Evolutionary conservation across 2,113 vertebrate species (phyloP).

Genomic region (Megaptera novaeangliae): DNA sequence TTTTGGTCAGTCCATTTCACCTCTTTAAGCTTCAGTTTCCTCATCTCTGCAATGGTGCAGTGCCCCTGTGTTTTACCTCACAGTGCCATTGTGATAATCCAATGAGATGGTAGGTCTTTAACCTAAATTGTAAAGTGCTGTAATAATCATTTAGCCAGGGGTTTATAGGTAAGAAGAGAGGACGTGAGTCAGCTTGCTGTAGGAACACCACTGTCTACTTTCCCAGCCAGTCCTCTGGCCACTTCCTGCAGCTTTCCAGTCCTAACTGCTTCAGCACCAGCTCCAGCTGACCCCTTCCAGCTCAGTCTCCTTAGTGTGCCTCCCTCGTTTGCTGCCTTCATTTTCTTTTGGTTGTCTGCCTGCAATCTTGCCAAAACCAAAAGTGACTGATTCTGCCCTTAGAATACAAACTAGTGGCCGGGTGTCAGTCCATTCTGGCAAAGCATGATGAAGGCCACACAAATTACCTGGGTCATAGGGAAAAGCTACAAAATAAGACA

Average conservation of each 20-base stretch:
- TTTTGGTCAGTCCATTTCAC: background rate
- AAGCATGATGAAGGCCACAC: background rate
- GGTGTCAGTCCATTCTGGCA: background rate
- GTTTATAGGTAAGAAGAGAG: background rate
- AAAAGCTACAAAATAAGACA: conserved; percentile 41
- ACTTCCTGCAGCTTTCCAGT: background rate
- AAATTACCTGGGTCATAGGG: background rate
- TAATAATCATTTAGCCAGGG: background rate
- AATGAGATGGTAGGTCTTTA: background rate
- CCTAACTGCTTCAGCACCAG: background rate
- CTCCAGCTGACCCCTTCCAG: background rate
- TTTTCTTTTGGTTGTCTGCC: conserved; percentile 7
- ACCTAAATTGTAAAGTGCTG: background rate
- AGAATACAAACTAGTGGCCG: conserved; percentile 7
- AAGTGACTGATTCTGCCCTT: background rate
- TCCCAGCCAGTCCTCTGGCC: background rate
- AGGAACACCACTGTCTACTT: background rate
- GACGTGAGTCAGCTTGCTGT: background rate
- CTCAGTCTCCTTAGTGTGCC: background rate
- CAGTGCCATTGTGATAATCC: background rate
- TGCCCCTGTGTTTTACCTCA: background rate
- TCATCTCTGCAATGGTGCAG: background rate
- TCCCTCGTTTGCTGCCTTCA: background rate
- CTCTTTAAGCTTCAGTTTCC: background rate
- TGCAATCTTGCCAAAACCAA: conserved; percentile 21